Percentiles rank a stretch among this genome's conserved stretches.
These are phyloP conservation scores for Venusia cambrica DNA, from an alignment of 2,888 invertebrate species.

Conservation along the genomic window DNA sequence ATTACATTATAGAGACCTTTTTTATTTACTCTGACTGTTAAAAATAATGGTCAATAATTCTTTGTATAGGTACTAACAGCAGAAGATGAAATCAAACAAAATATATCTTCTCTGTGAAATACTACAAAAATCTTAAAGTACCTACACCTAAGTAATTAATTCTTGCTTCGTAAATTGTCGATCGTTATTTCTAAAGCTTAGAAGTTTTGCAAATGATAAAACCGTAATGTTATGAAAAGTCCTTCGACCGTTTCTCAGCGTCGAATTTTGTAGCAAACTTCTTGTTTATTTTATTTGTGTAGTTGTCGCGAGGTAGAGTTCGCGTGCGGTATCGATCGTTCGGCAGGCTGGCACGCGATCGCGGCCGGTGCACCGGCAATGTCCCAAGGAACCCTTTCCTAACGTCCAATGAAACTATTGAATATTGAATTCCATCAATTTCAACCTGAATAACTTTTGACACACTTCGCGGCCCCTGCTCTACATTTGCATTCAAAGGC, in stretches of 20 bases:
- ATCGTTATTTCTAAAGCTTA: background rate
- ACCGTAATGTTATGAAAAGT: constrained; percentile 1
- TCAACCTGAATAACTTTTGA: constrained; percentile 20
- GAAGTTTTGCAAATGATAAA: background rate
- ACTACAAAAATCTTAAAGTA: too few species aligned
- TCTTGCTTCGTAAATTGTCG: background rate
- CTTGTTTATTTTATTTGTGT: constrained; percentile 42
- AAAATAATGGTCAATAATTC: too few species aligned
- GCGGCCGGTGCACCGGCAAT: constrained; percentile 58
- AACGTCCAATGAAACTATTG: constrained; percentile 26
- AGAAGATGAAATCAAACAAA: too few species aligned
- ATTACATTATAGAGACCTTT: too few species aligned
- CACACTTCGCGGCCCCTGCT: constrained; percentile 6
- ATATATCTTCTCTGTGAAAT: too few species aligned
- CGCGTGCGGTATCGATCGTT: constrained; percentile 72
- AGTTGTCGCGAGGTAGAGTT: constrained; percentile 59
- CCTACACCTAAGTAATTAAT: too few species aligned
- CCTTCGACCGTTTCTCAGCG: background rate
- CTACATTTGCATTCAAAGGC: constrained; percentile 10
- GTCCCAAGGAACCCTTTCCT: constrained; percentile 33
- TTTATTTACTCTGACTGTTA: too few species aligned
- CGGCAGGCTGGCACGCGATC: constrained; percentile 63
- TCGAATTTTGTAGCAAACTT: constrained; percentile 7
- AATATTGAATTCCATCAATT: constrained; percentile 35
- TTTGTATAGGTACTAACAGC: too few species aligned